Evolutionary conservation across 2,888 invertebrate genomes (phyloP).

Genomic region (Endotricha flammealis): DNA sequence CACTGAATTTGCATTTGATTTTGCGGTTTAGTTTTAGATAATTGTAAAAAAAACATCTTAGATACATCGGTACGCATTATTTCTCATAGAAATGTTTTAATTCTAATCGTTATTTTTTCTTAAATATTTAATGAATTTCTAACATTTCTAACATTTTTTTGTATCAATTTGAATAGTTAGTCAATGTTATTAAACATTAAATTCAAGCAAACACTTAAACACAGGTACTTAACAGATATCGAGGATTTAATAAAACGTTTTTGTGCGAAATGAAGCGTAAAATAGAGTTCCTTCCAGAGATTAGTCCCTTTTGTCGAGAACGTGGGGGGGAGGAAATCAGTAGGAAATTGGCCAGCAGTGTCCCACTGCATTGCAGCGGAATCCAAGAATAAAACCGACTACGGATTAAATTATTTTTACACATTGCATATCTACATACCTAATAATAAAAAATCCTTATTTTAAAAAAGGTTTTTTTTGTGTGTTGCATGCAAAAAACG

Average conservation of each 20-base stretch:
- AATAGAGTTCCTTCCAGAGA: constrained; percentile 65
- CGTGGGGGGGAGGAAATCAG: constrained; percentile 49
- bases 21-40: no score
- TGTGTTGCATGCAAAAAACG: no score
- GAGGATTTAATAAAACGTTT: constrained; percentile 44
- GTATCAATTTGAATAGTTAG: no score
- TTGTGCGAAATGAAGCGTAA: constrained; percentile 57
- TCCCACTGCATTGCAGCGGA: constrained; percentile 15
- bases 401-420: no score
- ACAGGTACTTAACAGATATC: constrained; percentile 29
- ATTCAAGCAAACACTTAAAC: constrained; percentile 16
- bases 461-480: no score
- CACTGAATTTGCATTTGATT: no score
- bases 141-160: no score
- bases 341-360: constrained; percentile 62
- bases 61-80: no score
- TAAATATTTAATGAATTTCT: no score
- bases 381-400: constrained; percentile 4
- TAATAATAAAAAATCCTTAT: constrained; percentile 1
- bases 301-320: constrained; percentile 60
- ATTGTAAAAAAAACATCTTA: no score
- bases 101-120: no score
- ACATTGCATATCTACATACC: constrained; percentile 5
- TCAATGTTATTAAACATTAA: constrained; percentile 9
- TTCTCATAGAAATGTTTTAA: no score